phyloP scores from a whole-genome alignment of 2,888 invertebrate genomes.

The Gibbula magus region DNA sequence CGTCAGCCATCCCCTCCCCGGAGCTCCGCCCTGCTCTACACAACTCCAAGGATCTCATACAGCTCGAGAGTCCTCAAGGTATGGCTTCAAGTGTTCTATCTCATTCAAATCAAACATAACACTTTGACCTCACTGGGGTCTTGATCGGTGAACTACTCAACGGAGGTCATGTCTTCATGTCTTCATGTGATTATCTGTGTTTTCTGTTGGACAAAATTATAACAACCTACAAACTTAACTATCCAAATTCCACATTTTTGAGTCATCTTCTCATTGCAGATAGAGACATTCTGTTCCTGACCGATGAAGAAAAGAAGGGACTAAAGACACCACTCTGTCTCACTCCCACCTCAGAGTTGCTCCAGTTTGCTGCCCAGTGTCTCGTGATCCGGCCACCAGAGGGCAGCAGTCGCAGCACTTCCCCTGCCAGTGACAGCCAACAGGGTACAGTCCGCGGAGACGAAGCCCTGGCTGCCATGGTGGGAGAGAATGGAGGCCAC shows the following conservation, averaged over 20 bases:
- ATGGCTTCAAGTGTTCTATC: not conserved
- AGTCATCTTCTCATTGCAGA: not conserved
- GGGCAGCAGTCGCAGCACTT: constrained; percentile 16
- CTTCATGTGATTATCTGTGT: no score
- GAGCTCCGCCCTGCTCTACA: constrained; percentile 53
- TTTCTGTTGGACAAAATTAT: no score
- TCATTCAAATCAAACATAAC: no score
- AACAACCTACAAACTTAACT: no score
- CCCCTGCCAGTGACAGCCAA: constrained; percentile 27
- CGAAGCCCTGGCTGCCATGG: constrained; percentile 25
- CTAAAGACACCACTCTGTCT: constrained; percentile 60
- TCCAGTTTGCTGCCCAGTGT: constrained; percentile 67
- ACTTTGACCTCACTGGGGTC: no score
- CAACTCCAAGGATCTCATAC: constrained; percentile 54
- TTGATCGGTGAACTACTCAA: no score
- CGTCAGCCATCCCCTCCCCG: constrained; percentile 69
- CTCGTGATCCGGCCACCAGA: constrained; percentile 44
- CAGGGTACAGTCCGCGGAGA: constrained; percentile 16
- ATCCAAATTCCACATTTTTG: no score
- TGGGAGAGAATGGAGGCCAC: not conserved
- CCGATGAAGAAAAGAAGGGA: constrained; percentile 60
- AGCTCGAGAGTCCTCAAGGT: constrained; percentile 55
- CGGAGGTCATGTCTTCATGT: no score
- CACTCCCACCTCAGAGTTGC: constrained; percentile 61
- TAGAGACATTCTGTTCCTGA: constrained; percentile 30